These are phyloP conservation scores for Vicugna pacos DNA, from an alignment of 2,113 vertebrate genomes.

Conservation along the genomic window DNA sequence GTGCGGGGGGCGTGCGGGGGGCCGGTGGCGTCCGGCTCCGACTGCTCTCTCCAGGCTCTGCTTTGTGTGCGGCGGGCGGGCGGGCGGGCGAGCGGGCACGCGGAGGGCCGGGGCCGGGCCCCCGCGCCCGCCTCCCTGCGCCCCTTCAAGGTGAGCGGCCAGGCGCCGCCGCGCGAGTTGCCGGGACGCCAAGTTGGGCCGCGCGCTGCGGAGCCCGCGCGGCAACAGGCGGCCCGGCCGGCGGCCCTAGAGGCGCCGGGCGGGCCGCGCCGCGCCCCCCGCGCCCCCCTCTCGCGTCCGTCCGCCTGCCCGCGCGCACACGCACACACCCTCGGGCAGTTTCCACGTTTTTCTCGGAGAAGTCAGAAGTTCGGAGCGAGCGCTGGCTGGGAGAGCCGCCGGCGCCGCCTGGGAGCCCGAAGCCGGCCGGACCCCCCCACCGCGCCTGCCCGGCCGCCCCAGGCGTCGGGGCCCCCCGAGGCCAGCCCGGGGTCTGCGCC, in stretches of 20 bases:
- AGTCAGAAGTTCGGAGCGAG: slow-evolving; percentile 86
- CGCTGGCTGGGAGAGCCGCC: slow-evolving; percentile 76
- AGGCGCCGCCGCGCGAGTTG: slow-evolving; percentile 75
- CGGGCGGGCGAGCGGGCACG: slow-evolving; percentile 56
- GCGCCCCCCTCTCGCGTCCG: slow-evolving; percentile 39
- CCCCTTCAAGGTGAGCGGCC: slow-evolving; percentile 62
- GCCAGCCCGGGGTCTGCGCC: slow-evolving; percentile 51
- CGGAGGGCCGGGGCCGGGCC: slow-evolving; percentile 32
- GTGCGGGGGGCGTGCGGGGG: slow-evolving; percentile 57
- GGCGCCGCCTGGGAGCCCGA: slow-evolving; percentile 15
- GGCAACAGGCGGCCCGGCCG: slow-evolving; percentile 85
- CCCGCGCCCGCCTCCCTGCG: slow-evolving; percentile 28
- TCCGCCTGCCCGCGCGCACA: slow-evolving; percentile 26
- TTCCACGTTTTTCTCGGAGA: slow-evolving; percentile 90
- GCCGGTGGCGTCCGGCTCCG: neutral
- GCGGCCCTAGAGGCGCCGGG: slow-evolving; percentile 48
- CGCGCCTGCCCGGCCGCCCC: neutral
- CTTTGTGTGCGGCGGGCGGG: slow-evolving; percentile 80
- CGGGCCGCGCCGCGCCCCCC: slow-evolving; percentile 51
- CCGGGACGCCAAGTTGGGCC: slow-evolving; percentile 81
- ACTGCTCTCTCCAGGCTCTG: slow-evolving; percentile 29
- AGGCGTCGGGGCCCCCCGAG: neutral
- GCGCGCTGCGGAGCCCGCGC: slow-evolving; percentile 81
- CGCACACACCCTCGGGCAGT: slow-evolving; percentile 89
- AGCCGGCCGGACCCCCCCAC: neutral